Evolutionary conservation across 2,888 invertebrate species (phyloP), one percentile per base, ranked within the genome.

Genomic region (Leptopilina myrica): DNA sequence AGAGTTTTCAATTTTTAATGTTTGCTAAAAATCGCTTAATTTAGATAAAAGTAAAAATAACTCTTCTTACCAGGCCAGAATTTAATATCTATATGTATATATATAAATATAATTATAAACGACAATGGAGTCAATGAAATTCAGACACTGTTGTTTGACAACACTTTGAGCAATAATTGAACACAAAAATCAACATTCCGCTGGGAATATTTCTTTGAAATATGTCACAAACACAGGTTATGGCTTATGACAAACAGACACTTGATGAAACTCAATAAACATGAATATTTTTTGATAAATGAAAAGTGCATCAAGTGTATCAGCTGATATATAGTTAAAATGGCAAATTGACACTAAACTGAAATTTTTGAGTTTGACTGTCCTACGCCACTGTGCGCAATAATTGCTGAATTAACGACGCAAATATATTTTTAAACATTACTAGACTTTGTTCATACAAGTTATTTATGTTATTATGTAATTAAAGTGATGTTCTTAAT

Each of bases 351-450:
- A 33, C 33, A n/a, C 33, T 65, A 8, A 65, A 65, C 5, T 14
- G 2, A 65, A 65, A 65, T 65, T 65, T 40, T 5, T 2, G 5
- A 40, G 8, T n/a, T 40, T 8, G n/a, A 26, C 14, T 40, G 8
- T 69, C 66, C 81, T 86, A 84, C 85, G 84, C 85, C 85, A 85
- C 78, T 85, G 85, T 43, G 46, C 43, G 67, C 33, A 67, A 11
- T 64, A 56, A 56, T 46, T 26, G 20, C 5, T 14, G 20, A 62
- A 49, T 49, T 49, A 49, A 15, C 20, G 20, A 62, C 62, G 15
- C 15, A 62, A 20, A 62, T 20, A 5, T 15, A 62, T n/a, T 15
- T n/a, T 15, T 15, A 62, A 62, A 62, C 20, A 9, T 62, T 62
- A 62, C 20, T 20, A 0, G 12, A 12, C 62, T 62, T 62, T 20